Evolutionary conservation across 2,888 invertebrate genomes (phyloP), one percentile per base, ranked within the genome.

Genomic region (Napeogenes inachia): DNA sequence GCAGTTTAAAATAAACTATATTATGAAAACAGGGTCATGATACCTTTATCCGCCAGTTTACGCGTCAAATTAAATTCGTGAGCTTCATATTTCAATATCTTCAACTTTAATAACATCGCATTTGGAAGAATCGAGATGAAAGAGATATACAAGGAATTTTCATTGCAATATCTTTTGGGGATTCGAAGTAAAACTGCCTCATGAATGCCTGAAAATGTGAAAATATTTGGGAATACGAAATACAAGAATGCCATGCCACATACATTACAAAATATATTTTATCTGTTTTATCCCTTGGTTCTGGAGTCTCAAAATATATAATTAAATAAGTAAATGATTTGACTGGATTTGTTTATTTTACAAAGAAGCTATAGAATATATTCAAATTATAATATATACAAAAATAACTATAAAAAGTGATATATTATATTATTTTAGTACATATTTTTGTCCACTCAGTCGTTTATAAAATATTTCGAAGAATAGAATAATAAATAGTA

Each of bases 91-190:
- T 59, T 61, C 61, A 64, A 66, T 64, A 61, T 57, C 61, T 35
- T 50, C 46, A 54, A 63, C 57, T 66, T 66, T 66, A 63, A 66
- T 66, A 66, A 64, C 54, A 56, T 60, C 58, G 45, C 61, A 66
- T 59, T 46, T 54, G 66, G 57, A 58, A 46, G 58, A 57, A 60
- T 58, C 60, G 64, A 60, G 61, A 61, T 61, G 62, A 66, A 64
- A 66, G 56, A 64, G 64, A 64, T 57, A 61, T 59, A 54, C 56
- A 58, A 63, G 67, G 65, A 68, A 68, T 71, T 71, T 67, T 62
- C 65, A 68, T 68, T 63, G 68, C 65, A 68, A 68, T 69, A 69
- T 68, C 63, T 71, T 70, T 70, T 64, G 64, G 67, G 65, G 66
- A 70, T 67, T 66, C 59, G 67, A 70, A 42, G 62, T 60, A 59